A percentile compares a stretch with the other conserved stretches of the same genome.
Evolutionary conservation across 2,113 vertebrate genomes (phyloP).

Genomic region (Charadrius vociferus): DNA sequence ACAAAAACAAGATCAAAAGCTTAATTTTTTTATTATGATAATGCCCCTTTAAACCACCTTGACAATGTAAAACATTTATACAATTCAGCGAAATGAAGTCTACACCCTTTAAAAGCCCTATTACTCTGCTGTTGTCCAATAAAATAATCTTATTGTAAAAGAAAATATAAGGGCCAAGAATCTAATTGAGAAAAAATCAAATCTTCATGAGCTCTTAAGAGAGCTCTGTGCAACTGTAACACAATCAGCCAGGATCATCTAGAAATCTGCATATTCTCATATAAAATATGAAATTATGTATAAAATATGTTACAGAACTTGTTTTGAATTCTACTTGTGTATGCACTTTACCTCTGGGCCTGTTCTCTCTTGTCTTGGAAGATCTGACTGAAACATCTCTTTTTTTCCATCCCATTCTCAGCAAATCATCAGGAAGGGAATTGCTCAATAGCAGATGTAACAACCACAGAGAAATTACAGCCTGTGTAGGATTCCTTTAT

Average conservation of each 20-base stretch:
- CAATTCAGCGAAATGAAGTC: background rate
- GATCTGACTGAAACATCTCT: background rate
- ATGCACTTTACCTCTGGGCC: background rate
- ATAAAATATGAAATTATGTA: background rate
- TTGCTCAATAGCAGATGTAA: background rate
- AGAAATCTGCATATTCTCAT: background rate
- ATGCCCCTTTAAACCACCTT: background rate
- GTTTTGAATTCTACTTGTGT: background rate
- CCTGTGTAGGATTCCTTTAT: background rate
- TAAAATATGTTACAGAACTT: background rate
- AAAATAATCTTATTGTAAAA: background rate
- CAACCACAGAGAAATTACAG: background rate
- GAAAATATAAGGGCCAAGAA: background rate
- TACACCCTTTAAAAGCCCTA: background rate
- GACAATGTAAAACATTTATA: background rate
- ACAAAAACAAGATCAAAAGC: background rate
- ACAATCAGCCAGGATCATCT: background rate
- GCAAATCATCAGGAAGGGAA: background rate
- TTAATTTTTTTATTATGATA: background rate
- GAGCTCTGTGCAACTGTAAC: background rate
- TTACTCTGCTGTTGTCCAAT: background rate
- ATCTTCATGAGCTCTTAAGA: background rate
- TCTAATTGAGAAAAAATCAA: background rate
- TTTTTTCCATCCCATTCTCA: background rate
- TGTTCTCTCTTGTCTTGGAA: background rate